phyloP scores from a whole-genome alignment of 1,140 invertebrate genomes.

The Brachionus paranguensis region DNA sequence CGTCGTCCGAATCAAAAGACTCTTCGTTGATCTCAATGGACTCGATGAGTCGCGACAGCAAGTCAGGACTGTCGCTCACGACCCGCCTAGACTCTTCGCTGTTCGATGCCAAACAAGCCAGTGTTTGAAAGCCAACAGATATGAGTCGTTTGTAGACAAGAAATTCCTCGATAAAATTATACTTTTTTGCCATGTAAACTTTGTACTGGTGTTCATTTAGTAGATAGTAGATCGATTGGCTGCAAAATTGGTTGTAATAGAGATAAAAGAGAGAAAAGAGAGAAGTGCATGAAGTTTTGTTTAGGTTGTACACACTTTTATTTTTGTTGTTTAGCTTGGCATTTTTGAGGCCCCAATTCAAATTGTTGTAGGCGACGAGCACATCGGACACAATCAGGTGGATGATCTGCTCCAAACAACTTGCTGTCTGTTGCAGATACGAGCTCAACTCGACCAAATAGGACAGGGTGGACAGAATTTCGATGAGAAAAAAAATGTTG shows the following conservation, averaged over 20 bases:
- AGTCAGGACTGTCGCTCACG: neutral
- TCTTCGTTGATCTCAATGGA: slow-evolving; percentile 5
- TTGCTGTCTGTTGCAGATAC: neutral
- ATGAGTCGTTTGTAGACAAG: neutral
- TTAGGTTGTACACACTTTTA: neutral
- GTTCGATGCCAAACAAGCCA: slow-evolving; percentile 30
- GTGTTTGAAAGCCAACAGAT: slow-evolving; percentile 16
- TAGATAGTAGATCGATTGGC: neutral
- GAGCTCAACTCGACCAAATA: slow-evolving; percentile 33
- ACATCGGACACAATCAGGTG: slow-evolving; percentile 2
- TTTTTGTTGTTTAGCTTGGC: neutral
- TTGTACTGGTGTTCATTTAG: slow-evolving; percentile 33
- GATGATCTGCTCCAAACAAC: slow-evolving; percentile 24
- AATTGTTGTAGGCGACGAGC: neutral
- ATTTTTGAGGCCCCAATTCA: neutral
- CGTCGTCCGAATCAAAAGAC: neutral
- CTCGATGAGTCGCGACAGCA: neutral
- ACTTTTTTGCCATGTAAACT: neutral
- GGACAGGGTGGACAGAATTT: slow-evolving; percentile 10
- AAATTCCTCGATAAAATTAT: slow-evolving; percentile 1
- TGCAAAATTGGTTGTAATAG: slow-evolving; percentile 16
- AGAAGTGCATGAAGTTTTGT: slow-evolving; percentile 6
- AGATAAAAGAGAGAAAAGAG: slow-evolving; percentile 29
- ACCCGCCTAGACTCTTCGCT: slow-evolving; percentile 17
- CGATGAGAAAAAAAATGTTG: slow-evolving; percentile 17